Evolutionary conservation across 1,140 invertebrate species (phyloP), one percentile per base, ranked within the genome.

Genomic region (Triops longicaudatus): DNA sequence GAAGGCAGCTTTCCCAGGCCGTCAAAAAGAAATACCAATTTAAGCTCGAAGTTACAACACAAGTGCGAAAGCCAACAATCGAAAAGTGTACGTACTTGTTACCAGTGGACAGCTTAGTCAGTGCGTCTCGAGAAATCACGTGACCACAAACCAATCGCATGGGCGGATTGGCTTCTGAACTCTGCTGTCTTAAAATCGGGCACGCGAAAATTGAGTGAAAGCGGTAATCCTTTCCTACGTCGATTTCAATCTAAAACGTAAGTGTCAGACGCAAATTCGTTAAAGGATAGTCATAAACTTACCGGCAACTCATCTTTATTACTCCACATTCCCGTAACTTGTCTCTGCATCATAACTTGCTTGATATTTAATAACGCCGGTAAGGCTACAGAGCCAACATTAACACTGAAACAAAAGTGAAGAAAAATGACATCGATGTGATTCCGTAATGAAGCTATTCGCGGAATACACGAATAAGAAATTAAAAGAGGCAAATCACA

Each of bases 141-240:
- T 99, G 97, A 27, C 98, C 98, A 86, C 98, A 99, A 0, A 94
- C 90, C 43, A 99, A 86, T 80, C 95, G 89, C 92, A 99, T 97
- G 17, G 98, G 98, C 76, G 98, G 98, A 88, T 99, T 99, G 79
- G 89, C 89, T 80, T 99, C 96, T 12, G 95, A 95, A 73, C 94
- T 96, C 85, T 99, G 97, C 85, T 98, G 96, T 50, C 96, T 89
- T 73, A 99, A 87, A 82, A 99, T 99, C 17, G 98, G 98, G 85
- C 98, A 99, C 12, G 97, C 97, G 86, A 99, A 99, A 79, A 98
- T 93, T 31, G 96, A 98, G 86, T 99, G 98, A 84, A 96, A 98
- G 80, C 93, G 90, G 80, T 90, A 91, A 73, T 95, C 92, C 79
- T 90, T 89, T 11, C 92, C 94, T 9, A 97, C 85, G 81, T 97